Evolutionary conservation across 2,888 invertebrate genomes (phyloP).

Genomic region (Venusia cambrica): DNA sequence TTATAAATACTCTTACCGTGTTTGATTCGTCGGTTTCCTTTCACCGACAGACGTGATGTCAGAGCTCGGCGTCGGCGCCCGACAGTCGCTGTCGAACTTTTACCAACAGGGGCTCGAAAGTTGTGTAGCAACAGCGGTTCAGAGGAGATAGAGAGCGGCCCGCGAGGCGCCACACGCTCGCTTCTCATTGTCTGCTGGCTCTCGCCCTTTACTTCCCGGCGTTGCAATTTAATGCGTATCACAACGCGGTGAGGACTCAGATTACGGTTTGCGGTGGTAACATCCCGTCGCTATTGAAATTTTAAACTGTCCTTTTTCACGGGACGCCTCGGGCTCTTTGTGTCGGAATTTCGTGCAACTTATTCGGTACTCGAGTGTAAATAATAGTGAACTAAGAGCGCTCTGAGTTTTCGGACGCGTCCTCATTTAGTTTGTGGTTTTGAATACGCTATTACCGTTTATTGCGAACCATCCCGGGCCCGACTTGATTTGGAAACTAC

Average conservation of each 20-base stretch:
- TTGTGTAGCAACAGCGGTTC: constrained; percentile 74
- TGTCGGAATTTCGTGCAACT: constrained; percentile 68
- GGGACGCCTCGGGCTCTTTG: constrained; percentile 67
- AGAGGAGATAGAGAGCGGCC: constrained; percentile 65
- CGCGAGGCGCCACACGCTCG: constrained; percentile 76
- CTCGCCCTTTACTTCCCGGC: constrained; percentile 63
- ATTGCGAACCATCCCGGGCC: constrained; percentile 42
- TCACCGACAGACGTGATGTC: constrained; percentile 70
- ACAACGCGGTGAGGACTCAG: constrained; percentile 72
- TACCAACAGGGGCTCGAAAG: constrained; percentile 60
- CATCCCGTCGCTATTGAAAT: constrained; percentile 71
- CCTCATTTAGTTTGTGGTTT: constrained; percentile 49
- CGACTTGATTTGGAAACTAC: constrained; percentile 41
- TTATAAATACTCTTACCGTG: constrained; percentile 80
- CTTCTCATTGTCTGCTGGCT: constrained; percentile 75
- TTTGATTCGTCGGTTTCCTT: constrained; percentile 73
- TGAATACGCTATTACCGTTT: constrained; percentile 49
- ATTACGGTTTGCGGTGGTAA: constrained; percentile 68
- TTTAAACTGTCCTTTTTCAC: constrained; percentile 77
- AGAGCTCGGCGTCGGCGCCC: constrained; percentile 57
- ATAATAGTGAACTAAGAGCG: constrained; percentile 64
- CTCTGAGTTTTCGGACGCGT: constrained; percentile 55
- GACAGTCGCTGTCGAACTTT: constrained; percentile 75
- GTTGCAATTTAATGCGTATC: constrained; percentile 78
- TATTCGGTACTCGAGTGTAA: constrained; percentile 66